Base-by-base conservation (phyloP, 2,113 vertebrate species). In the Sisor rabdophorus region DNA sequence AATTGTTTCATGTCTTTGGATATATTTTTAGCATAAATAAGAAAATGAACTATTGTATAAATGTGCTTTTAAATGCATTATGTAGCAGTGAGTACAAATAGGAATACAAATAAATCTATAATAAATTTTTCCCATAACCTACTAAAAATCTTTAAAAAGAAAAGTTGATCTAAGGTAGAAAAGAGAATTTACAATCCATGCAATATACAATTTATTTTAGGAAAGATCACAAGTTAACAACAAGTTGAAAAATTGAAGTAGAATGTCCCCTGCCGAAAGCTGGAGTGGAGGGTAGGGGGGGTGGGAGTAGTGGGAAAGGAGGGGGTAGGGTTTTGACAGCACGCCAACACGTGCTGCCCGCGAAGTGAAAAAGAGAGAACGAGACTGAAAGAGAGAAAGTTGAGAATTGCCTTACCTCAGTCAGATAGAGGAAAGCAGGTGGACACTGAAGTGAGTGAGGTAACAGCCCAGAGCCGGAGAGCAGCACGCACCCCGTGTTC, bases 381-480 rank as follows among this genome's bases (percentile, higher is more conserved):
- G 4, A 56, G 28, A 81, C 10, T 52, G 24, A 53, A 44, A 53
- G 55, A 70, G 17, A 71, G 12, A 28, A 16, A 56, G 54, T 47
- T 28, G 30, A 64, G 71, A 28, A 80, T 79, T 19, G 71, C 79
- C 82, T 84, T 81, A 84, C 82, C 95, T 96, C 94, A 88, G 95
- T 94, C 92, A 97, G 94, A 92, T 95, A 98, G 93, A 98, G 95
- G 92, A 96, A 95, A 83, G 95, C 92, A 72, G 95, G 94, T 85
- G 95, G 93, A 86, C 95, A 95, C 85, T 95, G 94, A 85, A 95
- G 91, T 81, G 95, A 93, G 87, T 93, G 95, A 88, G 95, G 93
- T 87, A 97, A 93, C 93, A 96, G 94, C 90, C 94, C 94, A 81
- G 94, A 93, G 86, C 93, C 93, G 90, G 95, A 92, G 91, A 98